Conservation (phyloP, 2,888 invertebrate species). For the Cephus nigrinus region DNA sequence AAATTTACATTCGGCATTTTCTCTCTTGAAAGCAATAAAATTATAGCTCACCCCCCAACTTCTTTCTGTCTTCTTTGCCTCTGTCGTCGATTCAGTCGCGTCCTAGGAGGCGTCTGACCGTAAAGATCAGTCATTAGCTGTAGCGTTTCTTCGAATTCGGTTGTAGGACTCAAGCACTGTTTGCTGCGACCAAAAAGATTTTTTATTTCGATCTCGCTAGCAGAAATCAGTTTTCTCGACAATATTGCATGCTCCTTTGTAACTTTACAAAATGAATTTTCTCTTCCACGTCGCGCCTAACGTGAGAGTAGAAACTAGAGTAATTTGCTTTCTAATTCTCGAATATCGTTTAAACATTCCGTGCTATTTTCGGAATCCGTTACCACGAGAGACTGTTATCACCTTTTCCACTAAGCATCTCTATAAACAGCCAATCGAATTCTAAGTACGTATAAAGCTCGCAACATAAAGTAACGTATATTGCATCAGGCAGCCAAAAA, state of each 20-base stretch:
- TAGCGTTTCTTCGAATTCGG: constrained; percentile 48
- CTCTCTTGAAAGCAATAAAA: not conserved
- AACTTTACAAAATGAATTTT: not conserved
- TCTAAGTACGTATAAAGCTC: not conserved
- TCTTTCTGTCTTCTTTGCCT: constrained; percentile 70
- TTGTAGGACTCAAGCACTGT: constrained; percentile 36
- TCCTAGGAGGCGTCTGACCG: constrained; percentile 83
- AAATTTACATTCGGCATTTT: constrained; percentile 7
- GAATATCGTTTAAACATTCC: not conserved
- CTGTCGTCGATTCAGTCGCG: constrained; percentile 72
- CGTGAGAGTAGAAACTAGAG: not conserved
- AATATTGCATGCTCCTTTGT: not conserved
- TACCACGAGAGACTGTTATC: not conserved
- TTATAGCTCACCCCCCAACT: constrained; percentile 69
- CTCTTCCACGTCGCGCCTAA: not conserved
- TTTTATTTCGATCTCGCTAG: not conserved
- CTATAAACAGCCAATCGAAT: not conserved
- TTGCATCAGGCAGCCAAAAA: not conserved
- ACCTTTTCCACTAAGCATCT: not conserved
- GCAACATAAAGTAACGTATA: not conserved
- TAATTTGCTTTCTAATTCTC: not conserved
- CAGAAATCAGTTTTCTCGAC: not conserved
- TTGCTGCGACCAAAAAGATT: constrained; percentile 29
- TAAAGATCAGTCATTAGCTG: constrained; percentile 70
- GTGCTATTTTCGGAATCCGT: not conserved